Percentiles rank a stretch among this genome's conserved stretches.
These are phyloP conservation scores for Probosciger aterrimus DNA, from an alignment of 2,113 vertebrate species.

Conservation along the genomic window DNA sequence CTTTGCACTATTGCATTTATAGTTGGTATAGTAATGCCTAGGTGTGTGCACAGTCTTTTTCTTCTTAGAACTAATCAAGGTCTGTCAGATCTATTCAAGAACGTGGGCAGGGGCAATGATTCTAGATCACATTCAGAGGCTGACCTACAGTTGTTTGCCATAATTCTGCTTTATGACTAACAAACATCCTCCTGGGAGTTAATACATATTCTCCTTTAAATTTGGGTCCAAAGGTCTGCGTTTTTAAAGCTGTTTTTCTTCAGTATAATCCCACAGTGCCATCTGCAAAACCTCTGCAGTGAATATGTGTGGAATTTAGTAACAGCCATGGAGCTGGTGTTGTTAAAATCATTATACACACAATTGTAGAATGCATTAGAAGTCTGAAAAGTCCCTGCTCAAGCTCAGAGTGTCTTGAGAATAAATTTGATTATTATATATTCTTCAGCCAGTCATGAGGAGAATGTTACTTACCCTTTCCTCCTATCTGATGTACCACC, in stretches of 20 bases:
- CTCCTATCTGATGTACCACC: neutral
- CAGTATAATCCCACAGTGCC: neutral
- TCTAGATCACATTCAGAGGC: neutral
- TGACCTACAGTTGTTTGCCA: neutral
- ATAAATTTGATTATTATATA: neutral
- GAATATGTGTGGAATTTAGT: neutral
- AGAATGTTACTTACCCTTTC: neutral
- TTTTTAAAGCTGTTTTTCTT: neutral
- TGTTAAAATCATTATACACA: neutral
- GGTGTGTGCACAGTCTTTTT: neutral
- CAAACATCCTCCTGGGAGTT: neutral
- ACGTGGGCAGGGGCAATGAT: neutral
- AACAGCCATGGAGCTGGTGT: neutral
- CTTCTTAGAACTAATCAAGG: neutral
- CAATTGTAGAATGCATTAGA: neutral
- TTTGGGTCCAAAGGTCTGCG: neutral
- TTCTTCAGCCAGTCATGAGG: neutral
- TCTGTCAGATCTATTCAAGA: neutral
- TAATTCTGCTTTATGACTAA: neutral
- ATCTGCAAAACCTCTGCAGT: neutral
- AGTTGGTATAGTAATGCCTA: neutral
- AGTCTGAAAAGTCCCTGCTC: neutral
- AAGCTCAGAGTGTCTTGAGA: neutral
- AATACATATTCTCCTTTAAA: neutral
- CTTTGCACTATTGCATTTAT: neutral